Evolutionary conservation across 2,797 vertebrate species (phyloP).

Genomic region (Antennarius maculatus): DNA sequence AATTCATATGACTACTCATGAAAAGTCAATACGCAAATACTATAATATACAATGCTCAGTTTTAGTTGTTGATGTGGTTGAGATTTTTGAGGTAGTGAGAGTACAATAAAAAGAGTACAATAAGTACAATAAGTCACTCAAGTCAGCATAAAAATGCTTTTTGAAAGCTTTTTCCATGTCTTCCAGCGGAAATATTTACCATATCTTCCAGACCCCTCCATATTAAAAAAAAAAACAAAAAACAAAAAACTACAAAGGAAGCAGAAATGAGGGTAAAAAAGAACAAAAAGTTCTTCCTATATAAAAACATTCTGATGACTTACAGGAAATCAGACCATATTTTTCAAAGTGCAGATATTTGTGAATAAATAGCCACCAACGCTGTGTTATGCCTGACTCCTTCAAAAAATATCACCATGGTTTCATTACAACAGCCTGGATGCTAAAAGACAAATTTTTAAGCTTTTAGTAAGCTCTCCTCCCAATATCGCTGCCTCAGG

Average conservation of each 20-base stretch:
- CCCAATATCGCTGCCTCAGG: background rate
- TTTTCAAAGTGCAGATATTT: constrained; percentile 1
- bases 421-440: constrained; percentile 22
- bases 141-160: background rate
- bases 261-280: constrained; percentile 5
- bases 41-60: too few species aligned
- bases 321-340: background rate
- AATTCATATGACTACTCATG: too few species aligned
- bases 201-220: too few species aligned
- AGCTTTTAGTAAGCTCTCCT: constrained; percentile 13
- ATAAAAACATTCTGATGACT: constrained; percentile 3
- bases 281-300: constrained; percentile 6
- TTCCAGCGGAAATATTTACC: too few species aligned
- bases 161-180: too few species aligned
- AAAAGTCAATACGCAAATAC: too few species aligned
- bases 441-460: constrained; percentile 17
- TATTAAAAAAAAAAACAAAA: too few species aligned
- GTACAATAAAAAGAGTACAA: too few species aligned
- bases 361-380: constrained; percentile 5
- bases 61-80: too few species aligned
- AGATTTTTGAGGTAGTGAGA: too few species aligned
- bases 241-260: too few species aligned
- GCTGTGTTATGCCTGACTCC: constrained; percentile 6
- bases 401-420: constrained; percentile 21
- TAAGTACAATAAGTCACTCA: too few species aligned